Evolutionary conservation across 37 sponge, comb jelly and placozoan genomes (phyloP).

Genomic region (Theonella swinhoei): DNA sequence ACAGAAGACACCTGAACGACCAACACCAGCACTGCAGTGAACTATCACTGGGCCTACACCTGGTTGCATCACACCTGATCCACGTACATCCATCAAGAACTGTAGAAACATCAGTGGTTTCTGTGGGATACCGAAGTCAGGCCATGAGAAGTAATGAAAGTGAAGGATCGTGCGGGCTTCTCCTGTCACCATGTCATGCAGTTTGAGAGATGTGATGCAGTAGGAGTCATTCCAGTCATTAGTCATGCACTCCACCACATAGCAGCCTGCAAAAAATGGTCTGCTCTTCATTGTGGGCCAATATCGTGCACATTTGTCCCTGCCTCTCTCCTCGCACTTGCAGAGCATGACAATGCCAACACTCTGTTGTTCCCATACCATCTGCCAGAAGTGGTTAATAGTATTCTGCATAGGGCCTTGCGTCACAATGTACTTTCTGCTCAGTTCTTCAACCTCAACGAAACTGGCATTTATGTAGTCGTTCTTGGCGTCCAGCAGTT

Average conservation of each 20-base stretch:
- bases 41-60: constrained; percentile 77
- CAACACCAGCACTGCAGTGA: constrained; percentile 97
- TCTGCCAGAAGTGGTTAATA: constrained; percentile 86
- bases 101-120: constrained; percentile 76
- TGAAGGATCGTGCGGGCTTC: constrained; percentile 77
- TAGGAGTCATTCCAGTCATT: constrained; percentile 26
- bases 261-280: constrained; percentile 23
- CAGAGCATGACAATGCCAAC: constrained; percentile 90
- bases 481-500: constrained; percentile 46
- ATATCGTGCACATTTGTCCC: constrained; percentile 82
- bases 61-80: constrained; percentile 54
- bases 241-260: constrained; percentile 20
- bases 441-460: constrained; percentile 73
- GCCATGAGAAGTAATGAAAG: constrained; percentile 92
- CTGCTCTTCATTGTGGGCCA: constrained; percentile 56
- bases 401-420: constrained; percentile 89
- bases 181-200: constrained; percentile 48
- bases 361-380: constrained; percentile 90
- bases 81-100: constrained; percentile 75
- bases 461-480: constrained; percentile 94
- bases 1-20: constrained; percentile 90
- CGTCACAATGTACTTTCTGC: constrained; percentile 60
- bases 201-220: constrained; percentile 43
- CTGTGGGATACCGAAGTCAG: constrained; percentile 91
- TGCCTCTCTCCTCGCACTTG: constrained; percentile 83